These are phyloP conservation scores for Clarias laeviceps DNA, from an alignment of 2,797 vertebrate genomes.

Conservation along the genomic window DNA sequence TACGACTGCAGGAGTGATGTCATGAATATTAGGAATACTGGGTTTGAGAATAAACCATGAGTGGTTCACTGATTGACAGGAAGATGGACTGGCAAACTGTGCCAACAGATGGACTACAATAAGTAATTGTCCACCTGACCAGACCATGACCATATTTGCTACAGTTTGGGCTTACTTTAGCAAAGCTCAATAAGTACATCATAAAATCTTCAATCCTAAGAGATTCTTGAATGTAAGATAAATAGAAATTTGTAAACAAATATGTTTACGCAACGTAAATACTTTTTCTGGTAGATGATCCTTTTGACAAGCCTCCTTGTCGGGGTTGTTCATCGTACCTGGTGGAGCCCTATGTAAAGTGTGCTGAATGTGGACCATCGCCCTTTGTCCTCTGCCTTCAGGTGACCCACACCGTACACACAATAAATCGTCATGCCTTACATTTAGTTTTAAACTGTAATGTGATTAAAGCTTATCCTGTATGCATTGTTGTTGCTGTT, in stretches of 20 bases:
- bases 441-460: background rate
- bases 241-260: background rate
- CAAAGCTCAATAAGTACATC: background rate
- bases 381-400: conserved; percentile 94
- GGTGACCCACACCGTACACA: conserved; percentile 67
- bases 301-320: conserved; percentile 92
- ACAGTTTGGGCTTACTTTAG: background rate
- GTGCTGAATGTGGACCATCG: conserved; percentile 93
- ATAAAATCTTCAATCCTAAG: background rate
- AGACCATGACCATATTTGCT: too few species aligned
- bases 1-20: background rate
- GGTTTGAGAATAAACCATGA: background rate
- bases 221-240: background rate
- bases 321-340: conserved; percentile 92
- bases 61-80: background rate
- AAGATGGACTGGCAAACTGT: background rate
- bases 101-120: background rate
- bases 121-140: too few species aligned
- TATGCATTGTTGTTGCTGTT: conserved; percentile 16
- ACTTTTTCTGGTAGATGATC: conserved; percentile 80
- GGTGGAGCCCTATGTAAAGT: conserved; percentile 94
- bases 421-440: background rate
- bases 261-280: background rate
- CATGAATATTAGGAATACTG: background rate
- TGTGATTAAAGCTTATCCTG: background rate